Percentiles rank a stretch among this genome's conserved stretches.
These are phyloP conservation scores for Melanotaenia pygmaea DNA, from an alignment of 2,797 vertebrate species.

Conservation along the genomic window DNA sequence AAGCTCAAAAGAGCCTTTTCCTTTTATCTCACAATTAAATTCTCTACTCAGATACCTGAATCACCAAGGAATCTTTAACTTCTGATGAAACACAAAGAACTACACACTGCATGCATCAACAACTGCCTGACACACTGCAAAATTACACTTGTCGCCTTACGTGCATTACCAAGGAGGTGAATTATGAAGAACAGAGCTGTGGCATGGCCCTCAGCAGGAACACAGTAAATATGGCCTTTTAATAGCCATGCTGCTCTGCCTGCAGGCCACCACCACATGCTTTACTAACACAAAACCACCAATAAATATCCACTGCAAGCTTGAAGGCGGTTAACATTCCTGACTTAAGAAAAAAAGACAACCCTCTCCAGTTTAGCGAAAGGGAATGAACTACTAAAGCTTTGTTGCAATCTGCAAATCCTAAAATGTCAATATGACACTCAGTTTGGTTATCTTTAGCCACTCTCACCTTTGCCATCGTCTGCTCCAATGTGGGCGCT, in stretches of 20 bases:
- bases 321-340: too few species aligned
- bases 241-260: neutral
- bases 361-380: too few species aligned
- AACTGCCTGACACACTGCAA: neutral
- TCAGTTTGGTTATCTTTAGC: too few species aligned
- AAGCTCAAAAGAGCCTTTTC: too few species aligned
- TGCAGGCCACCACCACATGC: neutral
- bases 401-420: too few species aligned
- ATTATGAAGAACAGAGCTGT: neutral
- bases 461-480: conserved; percentile 71
- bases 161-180: neutral
- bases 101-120: neutral
- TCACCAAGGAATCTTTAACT: neutral
- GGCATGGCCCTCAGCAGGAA: neutral
- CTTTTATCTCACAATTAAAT: neutral
- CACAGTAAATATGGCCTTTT: neutral
- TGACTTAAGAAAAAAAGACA: too few species aligned
- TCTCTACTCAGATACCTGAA: neutral
- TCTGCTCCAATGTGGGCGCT: conserved; percentile 55
- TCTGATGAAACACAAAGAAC: neutral
- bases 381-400: too few species aligned
- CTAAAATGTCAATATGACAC: too few species aligned
- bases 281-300: neutral
- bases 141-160: neutral
- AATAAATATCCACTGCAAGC: neutral